Base-by-base conservation (phyloP, 2,888 invertebrate genomes). In the Electrophaes corylata region DNA sequence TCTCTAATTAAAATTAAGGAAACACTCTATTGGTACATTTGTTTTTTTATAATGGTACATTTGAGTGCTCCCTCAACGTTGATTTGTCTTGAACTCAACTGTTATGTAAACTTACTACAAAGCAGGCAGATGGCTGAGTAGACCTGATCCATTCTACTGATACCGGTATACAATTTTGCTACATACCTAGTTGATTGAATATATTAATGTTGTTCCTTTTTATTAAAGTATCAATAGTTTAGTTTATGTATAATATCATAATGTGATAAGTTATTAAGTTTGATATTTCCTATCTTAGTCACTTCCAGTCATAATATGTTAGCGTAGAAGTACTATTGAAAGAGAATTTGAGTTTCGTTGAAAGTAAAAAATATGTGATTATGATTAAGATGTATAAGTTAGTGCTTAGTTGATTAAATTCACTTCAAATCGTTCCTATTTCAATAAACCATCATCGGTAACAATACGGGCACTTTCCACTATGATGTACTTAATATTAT, bases 301-400 rank as follows among this genome's bases (percentile, higher is more conserved):
- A 91, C 90, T 90, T 90, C 86, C 86, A 91, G 91, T 91, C 91
- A 91, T 91, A 91, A 91, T 91, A 91, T 86, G 86, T 88, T 86
- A 88, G 79, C 78, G 76, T 86, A 87, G 84, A 82, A 78, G 84
- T 87, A 86, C 86, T 76, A 71, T 74, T 73, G 70, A 71, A 81
- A 76, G 78, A 76, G 79, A 79, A 75, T 74, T 78, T 76, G 72
- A 72, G 72, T 67, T 67, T 79, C 76, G 77, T 76, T 70, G 72
- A 77, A 80, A 52, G 81, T 79, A 82, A 79, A 81, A 78, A 84
- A n/a, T n/a, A n/a, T 87, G 88, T 88, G 90, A 89, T 89, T 78
- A 76, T 75, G 77, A 71, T 74, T 83, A 83, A 80, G 79, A 75
- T 67, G 70, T 48, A 18, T 57, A 81, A 79, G 66, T 72, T 83